These are phyloP conservation scores for Capitulum mitella DNA, from an alignment of 2,888 invertebrate genomes.

Conservation along the genomic window DNA sequence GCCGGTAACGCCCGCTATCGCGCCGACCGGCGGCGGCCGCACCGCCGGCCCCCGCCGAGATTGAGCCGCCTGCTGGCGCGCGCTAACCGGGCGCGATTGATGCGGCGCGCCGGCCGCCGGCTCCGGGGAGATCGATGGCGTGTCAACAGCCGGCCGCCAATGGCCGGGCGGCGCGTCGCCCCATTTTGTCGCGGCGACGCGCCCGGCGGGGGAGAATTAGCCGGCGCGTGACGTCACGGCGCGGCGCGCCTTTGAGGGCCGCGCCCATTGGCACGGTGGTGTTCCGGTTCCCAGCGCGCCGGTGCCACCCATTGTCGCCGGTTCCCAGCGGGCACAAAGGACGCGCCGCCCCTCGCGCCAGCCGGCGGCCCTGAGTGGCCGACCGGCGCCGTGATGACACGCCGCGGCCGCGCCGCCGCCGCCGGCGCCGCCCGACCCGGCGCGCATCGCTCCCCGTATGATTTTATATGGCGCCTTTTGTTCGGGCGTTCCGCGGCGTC, in stretches of 20 bases:
- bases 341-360: background rate
- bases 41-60: background rate
- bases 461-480: slow-evolving; percentile 20
- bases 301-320: slow-evolving; percentile 25
- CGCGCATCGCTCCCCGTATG: slow-evolving; percentile 6
- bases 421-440: slow-evolving; percentile 8
- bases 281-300: slow-evolving; percentile 5
- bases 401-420: slow-evolving; percentile 18
- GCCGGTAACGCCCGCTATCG: background rate
- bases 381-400: background rate
- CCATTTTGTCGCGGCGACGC: background rate
- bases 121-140: background rate
- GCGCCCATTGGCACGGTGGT: background rate
- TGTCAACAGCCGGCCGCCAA: too few species aligned
- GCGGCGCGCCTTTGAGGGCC: background rate
- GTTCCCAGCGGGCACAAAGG: background rate
- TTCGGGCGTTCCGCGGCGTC: background rate
- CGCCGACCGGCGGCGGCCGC: background rate
- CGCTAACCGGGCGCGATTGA: too few species aligned
- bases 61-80: background rate
- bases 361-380: background rate
- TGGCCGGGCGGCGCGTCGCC: background rate
- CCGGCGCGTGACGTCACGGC: background rate
- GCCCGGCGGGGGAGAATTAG: too few species aligned
- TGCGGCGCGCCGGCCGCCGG: background rate